Percentiles rank a stretch among this genome's conserved stretches.
Conservation (phyloP, 2,888 invertebrate species). For the Timema cristinae region DNA sequence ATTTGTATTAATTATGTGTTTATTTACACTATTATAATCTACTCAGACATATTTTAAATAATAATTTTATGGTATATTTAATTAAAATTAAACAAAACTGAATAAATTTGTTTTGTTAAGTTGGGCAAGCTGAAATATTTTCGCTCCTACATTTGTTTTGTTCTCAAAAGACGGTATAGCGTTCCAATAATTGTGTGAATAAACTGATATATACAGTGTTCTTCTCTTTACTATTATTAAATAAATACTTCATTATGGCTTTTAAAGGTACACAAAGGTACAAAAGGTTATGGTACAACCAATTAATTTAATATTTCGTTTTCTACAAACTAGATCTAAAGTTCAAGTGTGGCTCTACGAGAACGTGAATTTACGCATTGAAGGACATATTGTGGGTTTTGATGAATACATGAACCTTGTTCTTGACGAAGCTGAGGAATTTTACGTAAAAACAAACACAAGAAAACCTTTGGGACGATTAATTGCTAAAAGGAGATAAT, state of each 20-base stretch:
- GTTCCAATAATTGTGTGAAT: no score
- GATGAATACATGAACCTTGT: constrained; percentile 99
- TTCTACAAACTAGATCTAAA: constrained; percentile 88
- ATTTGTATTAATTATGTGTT: no score
- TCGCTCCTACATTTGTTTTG: no score
- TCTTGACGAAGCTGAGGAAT: constrained; percentile 95
- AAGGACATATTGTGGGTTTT: constrained; percentile 99
- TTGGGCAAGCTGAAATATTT: no score
- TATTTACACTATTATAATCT: no score
- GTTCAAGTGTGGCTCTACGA: constrained; percentile 99
- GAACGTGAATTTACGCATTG: constrained; percentile 90
- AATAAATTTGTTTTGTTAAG: no score
- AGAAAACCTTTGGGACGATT: constrained; percentile 79
- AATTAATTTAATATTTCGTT: constrained; percentile 96
- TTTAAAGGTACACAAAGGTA: constrained; percentile 90
- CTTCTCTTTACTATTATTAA: no score
- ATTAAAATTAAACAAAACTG: no score
- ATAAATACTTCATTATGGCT: constrained; percentile 62
- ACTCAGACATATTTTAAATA: no score
- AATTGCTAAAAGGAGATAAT: constrained; percentile 97
- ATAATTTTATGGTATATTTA: no score
- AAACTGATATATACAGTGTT: no score
- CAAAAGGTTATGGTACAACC: constrained; percentile 99
- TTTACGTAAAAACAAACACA: constrained; percentile 81
- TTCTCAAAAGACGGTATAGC: no score